phyloP scores from a whole-genome alignment of 2,888 invertebrate species.

The Eumerus sabulonum region DNA sequence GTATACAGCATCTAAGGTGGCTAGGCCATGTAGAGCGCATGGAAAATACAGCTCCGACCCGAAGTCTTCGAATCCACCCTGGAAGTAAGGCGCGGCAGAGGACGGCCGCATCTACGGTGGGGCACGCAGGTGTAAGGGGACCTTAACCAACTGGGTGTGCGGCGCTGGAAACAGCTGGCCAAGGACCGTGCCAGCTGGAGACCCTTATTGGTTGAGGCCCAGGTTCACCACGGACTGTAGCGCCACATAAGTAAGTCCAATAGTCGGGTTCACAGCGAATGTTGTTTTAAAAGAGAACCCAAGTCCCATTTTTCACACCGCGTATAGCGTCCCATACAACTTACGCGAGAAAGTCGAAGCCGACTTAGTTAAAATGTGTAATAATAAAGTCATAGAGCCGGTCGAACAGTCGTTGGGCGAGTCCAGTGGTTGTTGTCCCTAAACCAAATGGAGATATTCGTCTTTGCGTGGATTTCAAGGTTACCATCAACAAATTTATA shows the following conservation, averaged over 20 bases:
- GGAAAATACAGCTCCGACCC: no score
- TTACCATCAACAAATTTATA: slow-evolving; percentile 62
- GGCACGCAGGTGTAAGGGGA: no score
- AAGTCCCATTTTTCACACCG: slow-evolving; percentile 44
- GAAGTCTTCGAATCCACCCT: no score
- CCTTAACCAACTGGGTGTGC: no score
- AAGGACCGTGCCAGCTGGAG: no score
- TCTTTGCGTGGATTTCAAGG: slow-evolving; percentile 51
- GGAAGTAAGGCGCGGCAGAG: no score
- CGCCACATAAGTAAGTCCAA: slow-evolving; percentile 23
- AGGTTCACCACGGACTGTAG: no score
- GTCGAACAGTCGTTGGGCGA: slow-evolving; percentile 51
- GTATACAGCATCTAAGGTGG: no score
- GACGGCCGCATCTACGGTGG: no score
- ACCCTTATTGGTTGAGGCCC: no score
- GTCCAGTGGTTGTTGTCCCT: slow-evolving; percentile 56
- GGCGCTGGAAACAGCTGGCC: no score
- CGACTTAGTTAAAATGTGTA: slow-evolving; percentile 36
- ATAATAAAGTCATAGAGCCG: slow-evolving; percentile 17
- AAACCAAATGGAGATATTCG: slow-evolving; percentile 50
- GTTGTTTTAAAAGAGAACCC: slow-evolving; percentile 21
- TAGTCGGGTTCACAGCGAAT: slow-evolving; percentile 22
- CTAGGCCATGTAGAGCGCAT: no score
- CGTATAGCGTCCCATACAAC: slow-evolving; percentile 60
- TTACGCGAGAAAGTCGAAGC: slow-evolving; percentile 41